phyloP scores from a whole-genome alignment of 2,797 vertebrate genomes.

The Adelosebastes latens region DNA sequence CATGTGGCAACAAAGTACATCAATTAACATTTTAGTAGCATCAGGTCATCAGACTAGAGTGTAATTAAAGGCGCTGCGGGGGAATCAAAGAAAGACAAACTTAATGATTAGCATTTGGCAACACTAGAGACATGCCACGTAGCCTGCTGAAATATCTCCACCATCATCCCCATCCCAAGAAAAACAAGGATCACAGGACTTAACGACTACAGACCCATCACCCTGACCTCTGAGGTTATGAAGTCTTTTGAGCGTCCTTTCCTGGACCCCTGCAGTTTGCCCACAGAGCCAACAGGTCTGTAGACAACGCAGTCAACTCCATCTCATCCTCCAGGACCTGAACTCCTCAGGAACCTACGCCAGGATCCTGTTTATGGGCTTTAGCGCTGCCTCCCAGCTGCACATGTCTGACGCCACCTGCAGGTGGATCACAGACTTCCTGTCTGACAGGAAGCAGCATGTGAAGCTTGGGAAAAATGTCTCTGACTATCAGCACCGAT shows the following conservation, averaged over 20 bases:
- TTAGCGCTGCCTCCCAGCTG: too few species aligned
- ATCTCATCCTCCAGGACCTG: background rate
- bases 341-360: background rate
- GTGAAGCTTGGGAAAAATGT: too few species aligned
- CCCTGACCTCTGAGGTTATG: background rate
- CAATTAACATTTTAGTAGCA: constrained; percentile 35
- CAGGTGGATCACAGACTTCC: background rate
- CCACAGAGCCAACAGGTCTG: background rate
- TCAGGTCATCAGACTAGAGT: constrained; percentile 41
- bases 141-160: background rate
- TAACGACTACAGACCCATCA: background rate
- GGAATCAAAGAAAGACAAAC: constrained; percentile 16
- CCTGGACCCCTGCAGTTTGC: background rate
- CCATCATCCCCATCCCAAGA: background rate
- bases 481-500: too few species aligned
- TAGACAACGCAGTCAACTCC: background rate
- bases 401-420: too few species aligned
- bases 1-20: constrained; percentile 26
- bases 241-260: background rate
- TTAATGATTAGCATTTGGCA: constrained; percentile 30
- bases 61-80: constrained; percentile 22
- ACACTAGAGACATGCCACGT: background rate
- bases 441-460: background rate
- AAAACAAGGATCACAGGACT: background rate
- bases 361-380: too few species aligned